A percentile compares a stretch with the other conserved stretches of the same genome.
Conservation (phyloP, 2,113 vertebrate genomes). For the Lasiurus cinereus region DNA sequence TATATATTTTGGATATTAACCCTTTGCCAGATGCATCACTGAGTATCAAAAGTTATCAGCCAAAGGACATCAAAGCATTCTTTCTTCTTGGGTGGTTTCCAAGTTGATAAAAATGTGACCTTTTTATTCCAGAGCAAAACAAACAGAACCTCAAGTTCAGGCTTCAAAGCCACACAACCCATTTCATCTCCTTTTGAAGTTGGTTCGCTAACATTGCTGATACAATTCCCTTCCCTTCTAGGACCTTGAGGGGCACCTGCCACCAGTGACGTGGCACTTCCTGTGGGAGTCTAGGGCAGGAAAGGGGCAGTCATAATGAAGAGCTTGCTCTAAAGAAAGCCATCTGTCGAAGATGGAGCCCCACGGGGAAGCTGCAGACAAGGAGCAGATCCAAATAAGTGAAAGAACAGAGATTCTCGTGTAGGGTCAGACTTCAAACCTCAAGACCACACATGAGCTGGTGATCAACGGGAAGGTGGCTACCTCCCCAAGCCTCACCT, state of each 20-base stretch:
- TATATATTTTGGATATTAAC: background rate
- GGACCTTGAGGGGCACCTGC: background rate
- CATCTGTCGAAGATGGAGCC: background rate
- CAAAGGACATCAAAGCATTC: background rate
- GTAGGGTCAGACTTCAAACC: background rate
- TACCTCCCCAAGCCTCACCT: background rate
- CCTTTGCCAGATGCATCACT: background rate
- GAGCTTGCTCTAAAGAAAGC: background rate
- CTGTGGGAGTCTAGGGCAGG: background rate
- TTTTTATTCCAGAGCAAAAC: background rate
- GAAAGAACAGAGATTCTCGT: background rate
- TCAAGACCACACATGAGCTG: background rate
- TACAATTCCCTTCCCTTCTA: constrained; percentile 7
- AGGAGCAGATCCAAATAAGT: background rate
- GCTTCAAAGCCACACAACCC: background rate
- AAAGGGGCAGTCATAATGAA: background rate
- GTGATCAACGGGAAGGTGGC: background rate
- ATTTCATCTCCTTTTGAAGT: constrained; percentile 58
- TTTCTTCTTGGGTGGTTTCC: constrained; percentile 52
- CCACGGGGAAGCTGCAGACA: background rate
- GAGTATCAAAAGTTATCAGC: background rate
- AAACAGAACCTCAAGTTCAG: background rate
- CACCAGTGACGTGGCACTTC: background rate
- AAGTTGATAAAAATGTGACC: background rate
- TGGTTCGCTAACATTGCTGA: background rate